These are phyloP conservation scores for Anthoscopus minutus DNA, from an alignment of 2,113 vertebrate species.

Conservation along the genomic window DNA sequence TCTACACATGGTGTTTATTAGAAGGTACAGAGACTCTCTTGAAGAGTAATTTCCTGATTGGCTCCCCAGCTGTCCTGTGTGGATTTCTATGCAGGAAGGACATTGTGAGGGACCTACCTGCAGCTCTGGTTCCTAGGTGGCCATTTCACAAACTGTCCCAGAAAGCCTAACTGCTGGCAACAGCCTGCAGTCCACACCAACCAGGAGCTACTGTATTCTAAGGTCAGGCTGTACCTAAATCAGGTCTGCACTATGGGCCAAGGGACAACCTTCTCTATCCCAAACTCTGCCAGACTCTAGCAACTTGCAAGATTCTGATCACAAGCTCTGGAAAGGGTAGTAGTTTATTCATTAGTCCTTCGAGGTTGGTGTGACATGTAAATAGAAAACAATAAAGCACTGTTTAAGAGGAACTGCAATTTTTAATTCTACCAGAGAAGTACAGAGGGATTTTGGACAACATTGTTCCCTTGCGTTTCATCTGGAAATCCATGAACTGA, in stretches of 20 bases:
- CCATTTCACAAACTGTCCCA: background rate
- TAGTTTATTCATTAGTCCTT: background rate
- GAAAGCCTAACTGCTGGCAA: background rate
- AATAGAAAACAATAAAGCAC: background rate
- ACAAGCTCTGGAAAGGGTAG: background rate
- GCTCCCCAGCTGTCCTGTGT: background rate
- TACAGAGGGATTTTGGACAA: background rate
- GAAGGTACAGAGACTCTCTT: background rate
- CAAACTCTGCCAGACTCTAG: background rate
- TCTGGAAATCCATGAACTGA: background rate
- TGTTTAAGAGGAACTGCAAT: background rate
- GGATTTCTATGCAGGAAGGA: background rate
- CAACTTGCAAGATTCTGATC: background rate
- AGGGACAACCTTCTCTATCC: background rate
- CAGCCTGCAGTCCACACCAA: background rate
- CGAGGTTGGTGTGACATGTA: background rate
- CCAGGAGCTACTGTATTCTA: background rate
- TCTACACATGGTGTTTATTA: background rate
- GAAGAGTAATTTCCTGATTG: background rate
- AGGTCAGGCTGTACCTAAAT: background rate
- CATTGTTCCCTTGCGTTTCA: background rate
- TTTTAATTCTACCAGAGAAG: background rate
- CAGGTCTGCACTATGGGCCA: background rate
- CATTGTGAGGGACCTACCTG: background rate
- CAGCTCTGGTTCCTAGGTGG: background rate